phyloP scores from a whole-genome alignment of 2,113 vertebrate genomes.

The Amphiprion percula region DNA sequence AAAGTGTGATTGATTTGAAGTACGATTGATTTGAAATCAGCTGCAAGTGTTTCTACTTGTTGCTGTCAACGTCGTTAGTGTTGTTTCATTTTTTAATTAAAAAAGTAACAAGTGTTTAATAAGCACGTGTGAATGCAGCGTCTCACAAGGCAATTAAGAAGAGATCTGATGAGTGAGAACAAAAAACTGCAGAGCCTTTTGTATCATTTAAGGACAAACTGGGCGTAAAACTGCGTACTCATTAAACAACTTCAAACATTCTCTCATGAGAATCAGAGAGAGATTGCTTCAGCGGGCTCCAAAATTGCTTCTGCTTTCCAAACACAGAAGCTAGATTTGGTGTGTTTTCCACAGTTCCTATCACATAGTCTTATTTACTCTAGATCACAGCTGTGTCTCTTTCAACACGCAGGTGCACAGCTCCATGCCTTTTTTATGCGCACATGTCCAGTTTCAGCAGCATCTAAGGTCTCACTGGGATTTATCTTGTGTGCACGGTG shows the following conservation, averaged over 20 bases:
- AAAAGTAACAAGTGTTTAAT: slow-evolving; percentile 8
- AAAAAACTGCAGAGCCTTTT: slow-evolving; percentile 48
- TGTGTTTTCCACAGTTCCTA: background rate
- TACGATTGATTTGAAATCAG: slow-evolving; percentile 57
- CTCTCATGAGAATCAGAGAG: slow-evolving; percentile 36
- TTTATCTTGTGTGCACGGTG: slow-evolving; percentile 18
- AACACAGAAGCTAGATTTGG: background rate
- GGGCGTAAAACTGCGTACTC: slow-evolving; percentile 58
- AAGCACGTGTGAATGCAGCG: slow-evolving; percentile 24
- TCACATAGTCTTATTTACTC: slow-evolving; percentile 21
- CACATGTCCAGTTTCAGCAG: slow-evolving; percentile 12
- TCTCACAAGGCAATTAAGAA: slow-evolving; percentile 40
- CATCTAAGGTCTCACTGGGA: slow-evolving; percentile 14
- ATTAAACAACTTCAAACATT: slow-evolving; percentile 72
- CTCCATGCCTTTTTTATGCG: slow-evolving; percentile 15
- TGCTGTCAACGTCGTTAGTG: slow-evolving; percentile 40
- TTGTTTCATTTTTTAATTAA: slow-evolving; percentile 31
- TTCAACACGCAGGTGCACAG: slow-evolving; percentile 20
- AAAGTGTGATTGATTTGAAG: slow-evolving; percentile 62
- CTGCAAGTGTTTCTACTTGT: slow-evolving; percentile 27
- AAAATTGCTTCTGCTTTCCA: background rate
- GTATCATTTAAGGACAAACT: slow-evolving; percentile 67
- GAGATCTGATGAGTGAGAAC: slow-evolving; percentile 44
- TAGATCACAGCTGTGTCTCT: slow-evolving; percentile 35
- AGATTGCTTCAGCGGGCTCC: slow-evolving; percentile 32